Conservation (phyloP, 2,797 vertebrate species). For the Vespertilio murinus region DNA sequence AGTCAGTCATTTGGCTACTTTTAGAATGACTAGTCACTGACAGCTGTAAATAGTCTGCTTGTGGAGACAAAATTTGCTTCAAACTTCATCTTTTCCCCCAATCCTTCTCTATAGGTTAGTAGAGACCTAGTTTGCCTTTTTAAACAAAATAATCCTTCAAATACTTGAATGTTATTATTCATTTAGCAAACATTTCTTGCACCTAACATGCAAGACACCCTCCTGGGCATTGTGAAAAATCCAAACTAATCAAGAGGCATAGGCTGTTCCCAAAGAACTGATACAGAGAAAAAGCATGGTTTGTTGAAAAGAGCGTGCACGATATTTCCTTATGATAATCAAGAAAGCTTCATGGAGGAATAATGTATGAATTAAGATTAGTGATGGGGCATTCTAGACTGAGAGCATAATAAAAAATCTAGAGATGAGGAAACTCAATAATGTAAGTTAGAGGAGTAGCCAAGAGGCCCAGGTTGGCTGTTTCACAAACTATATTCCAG, state of each 20-base stretch:
- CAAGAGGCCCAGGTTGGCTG: neutral
- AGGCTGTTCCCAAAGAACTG: neutral
- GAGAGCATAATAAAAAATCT: constrained; percentile 13
- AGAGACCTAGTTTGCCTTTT: constrained; percentile 16
- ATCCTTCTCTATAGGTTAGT: neutral
- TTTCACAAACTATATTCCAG: constrained; percentile 27
- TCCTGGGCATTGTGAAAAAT: neutral
- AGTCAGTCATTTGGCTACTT: neutral
- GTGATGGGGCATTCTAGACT: neutral
- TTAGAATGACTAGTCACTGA: neutral
- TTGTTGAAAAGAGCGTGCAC: constrained; percentile 6
- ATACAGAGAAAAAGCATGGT: constrained; percentile 15
- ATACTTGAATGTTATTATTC: constrained; percentile 50
- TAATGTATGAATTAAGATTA: constrained; percentile 47
- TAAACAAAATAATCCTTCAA: constrained; percentile 21
- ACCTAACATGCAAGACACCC: neutral
- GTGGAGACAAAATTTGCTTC: constrained; percentile 25
- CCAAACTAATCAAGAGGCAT: constrained; percentile 30
- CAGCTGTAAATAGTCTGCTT: neutral
- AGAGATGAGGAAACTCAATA: neutral
- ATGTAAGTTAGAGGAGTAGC: neutral
- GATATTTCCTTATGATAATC: constrained; percentile 46
- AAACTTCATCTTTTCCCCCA: neutral
- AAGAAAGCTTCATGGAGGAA: neutral
- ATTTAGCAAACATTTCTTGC: constrained; percentile 42